Evolutionary conservation across 2,797 vertebrate species (phyloP).

Genomic region (Mormyrus proboscirostris): DNA sequence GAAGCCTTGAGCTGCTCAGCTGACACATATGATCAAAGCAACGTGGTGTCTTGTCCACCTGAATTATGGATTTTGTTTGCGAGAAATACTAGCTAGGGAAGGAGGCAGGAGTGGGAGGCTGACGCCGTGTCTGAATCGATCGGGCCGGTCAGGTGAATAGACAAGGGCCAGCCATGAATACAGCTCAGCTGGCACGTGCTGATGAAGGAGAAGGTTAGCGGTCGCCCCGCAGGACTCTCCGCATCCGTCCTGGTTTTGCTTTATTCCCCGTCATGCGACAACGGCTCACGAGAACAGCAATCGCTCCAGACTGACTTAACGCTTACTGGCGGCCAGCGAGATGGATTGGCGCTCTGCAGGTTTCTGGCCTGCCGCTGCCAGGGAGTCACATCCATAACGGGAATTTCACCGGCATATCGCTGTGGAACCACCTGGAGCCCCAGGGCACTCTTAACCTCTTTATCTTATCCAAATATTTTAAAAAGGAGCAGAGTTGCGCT

Average conservation of each 20-base stretch:
- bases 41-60: not conserved
- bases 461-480: not conserved
- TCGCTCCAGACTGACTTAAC: constrained; percentile 14
- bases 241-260: not conserved
- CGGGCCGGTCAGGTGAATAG: not conserved
- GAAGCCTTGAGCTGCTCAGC: not conserved
- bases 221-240: not conserved
- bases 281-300: not conserved
- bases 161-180: not conserved
- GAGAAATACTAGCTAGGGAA: not conserved
- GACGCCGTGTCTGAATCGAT: not conserved
- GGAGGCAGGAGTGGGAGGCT: not conserved
- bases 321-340: constrained; percentile 1
- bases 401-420: not conserved
- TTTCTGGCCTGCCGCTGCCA: not conserved
- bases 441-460: not conserved
- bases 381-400: constrained; percentile 13
- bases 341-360: constrained; percentile 9
- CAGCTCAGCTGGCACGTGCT: not conserved
- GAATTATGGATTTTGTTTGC: constrained; percentile 1
- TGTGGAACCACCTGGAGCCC: not conserved
- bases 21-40: constrained; percentile 16
- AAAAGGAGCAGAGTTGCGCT: not conserved
- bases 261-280: not conserved
- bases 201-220: not conserved